Conservation (phyloP, 2,888 invertebrate species). For the Caenorhabditis virilis region DNA sequence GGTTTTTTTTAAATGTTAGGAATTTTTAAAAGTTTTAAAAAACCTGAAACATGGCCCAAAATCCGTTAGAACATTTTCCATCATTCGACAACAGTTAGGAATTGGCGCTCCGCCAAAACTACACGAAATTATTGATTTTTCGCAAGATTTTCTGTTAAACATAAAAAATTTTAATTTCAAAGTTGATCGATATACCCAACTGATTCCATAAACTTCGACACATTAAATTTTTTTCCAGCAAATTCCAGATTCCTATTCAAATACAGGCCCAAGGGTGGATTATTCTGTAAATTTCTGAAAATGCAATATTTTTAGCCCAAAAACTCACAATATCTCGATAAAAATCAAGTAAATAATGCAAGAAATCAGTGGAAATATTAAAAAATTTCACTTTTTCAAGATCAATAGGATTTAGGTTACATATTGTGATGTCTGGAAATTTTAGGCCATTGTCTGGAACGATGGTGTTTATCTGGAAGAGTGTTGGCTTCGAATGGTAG, state of each 20-base stretch:
- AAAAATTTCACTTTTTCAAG: conserved; percentile 7
- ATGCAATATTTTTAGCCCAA: too few relatives aligned
- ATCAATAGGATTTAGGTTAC: conserved; percentile 21
- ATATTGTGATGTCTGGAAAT: conserved; percentile 53
- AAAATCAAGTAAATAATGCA: conserved; percentile 2
- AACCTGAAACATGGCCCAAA: conserved; percentile 43
- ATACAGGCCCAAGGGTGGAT: too few relatives aligned
- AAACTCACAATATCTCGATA: too few relatives aligned
- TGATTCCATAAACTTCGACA: too few relatives aligned
- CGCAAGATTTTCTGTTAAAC: conserved; percentile 33
- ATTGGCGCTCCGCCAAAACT: conserved; percentile 39
- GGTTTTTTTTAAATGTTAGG: neutral
- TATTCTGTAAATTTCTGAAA: too few relatives aligned
- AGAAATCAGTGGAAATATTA: neutral
- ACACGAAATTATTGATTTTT: conserved; percentile 46
- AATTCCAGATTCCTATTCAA: too few relatives aligned
- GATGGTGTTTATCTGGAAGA: conserved; percentile 54
- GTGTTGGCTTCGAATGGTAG: conserved; percentile 56
- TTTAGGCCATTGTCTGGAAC: conserved; percentile 37
- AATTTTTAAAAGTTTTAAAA: neutral
- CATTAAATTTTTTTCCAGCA: too few relatives aligned
- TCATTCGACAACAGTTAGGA: conserved; percentile 41
- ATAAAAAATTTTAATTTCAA: too few relatives aligned
- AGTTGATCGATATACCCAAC: too few relatives aligned
- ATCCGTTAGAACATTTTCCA: conserved; percentile 42